phyloP scores from a whole-genome alignment of 2,888 invertebrate species.

The Drosophila pseudotakahashii region DNA sequence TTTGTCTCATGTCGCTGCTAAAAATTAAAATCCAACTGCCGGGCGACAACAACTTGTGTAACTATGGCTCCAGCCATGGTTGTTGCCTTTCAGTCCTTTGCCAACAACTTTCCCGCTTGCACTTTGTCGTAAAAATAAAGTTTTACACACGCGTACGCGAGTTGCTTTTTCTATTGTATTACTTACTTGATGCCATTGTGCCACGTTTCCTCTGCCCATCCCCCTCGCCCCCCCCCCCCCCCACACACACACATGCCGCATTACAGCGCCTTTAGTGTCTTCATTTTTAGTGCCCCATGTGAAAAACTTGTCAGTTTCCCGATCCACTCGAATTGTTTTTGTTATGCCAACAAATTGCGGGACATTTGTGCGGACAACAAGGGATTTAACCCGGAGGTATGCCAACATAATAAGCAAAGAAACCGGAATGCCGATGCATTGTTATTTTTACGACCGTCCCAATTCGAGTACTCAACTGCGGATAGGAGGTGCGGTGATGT shows the following conservation, averaged over 20 bases:
- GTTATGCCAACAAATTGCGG: slow-evolving; percentile 46
- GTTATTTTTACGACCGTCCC: slow-evolving; percentile 22
- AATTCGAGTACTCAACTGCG: slow-evolving; percentile 7
- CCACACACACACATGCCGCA: slow-evolving; percentile 50
- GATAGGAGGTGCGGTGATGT: slow-evolving; percentile 26
- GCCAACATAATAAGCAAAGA: slow-evolving; percentile 33
- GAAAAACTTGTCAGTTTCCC: slow-evolving; percentile 44
- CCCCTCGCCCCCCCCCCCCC: background rate
- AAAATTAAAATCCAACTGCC: slow-evolving; percentile 74
- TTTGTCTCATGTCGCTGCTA: slow-evolving; percentile 68
- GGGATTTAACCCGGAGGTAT: slow-evolving; percentile 36
- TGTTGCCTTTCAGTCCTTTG: slow-evolving; percentile 48
- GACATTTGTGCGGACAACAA: slow-evolving; percentile 47
- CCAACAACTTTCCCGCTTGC: slow-evolving; percentile 74
- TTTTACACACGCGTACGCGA: slow-evolving; percentile 69
- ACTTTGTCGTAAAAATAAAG: slow-evolving; percentile 77
- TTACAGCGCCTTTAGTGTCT: slow-evolving; percentile 66
- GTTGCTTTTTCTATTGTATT: slow-evolving; percentile 66
- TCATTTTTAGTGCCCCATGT: slow-evolving; percentile 65
- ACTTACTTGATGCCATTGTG: slow-evolving; percentile 52
- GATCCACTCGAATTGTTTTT: slow-evolving; percentile 49
- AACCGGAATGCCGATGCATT: slow-evolving; percentile 44
- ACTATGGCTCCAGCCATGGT: slow-evolving; percentile 9
- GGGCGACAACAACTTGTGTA: slow-evolving; percentile 23
- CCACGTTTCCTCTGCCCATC: slow-evolving; percentile 3